Evolutionary conservation across 2,888 invertebrate species (phyloP), one percentile per base, ranked within the genome.

Genomic region (Platycheirus rosarum): DNA sequence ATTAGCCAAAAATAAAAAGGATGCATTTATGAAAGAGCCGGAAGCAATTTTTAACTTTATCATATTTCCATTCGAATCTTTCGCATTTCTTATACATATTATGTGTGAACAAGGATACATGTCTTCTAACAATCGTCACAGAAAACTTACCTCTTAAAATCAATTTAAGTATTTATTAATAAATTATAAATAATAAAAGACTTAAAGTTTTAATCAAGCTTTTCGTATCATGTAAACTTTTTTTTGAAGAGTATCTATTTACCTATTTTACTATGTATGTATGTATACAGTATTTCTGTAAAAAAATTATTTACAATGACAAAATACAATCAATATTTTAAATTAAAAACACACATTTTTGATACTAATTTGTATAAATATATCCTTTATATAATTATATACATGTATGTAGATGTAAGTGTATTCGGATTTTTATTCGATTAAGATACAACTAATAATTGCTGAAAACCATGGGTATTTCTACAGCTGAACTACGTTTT

Each of bases 321-420:
- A 66, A 20, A 48, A 68, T 29, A 76, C 76, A 76, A 76, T 76
- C 76, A 76, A 69, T 6, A 26, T 40, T 55, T 68, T 78, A 53
- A 79, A 74, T 60, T 3, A 73, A 68, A 4, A 37, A 44, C n/a
- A 66, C 48, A 60, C 78, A 73, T 23, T 79, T 79, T 79, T 75
- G 69, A 75, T 79, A 79, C 69, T 75, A 57, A 65, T 79, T 75
- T 79, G 63, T 65, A 78, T 32, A 29, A 35, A 29, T 23, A 57
- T 68, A 26, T 63, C 51, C 51, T 9, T 46, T 11, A 18, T 18
- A 18, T 18, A 44, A 18, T 44, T 16, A 18, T 18, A n/a, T 55
- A 20, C n/a, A 37, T 7, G 3, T 35, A 53, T 18, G 3, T n/a
- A 2, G 11, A 18, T 37, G n/a, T 13, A 11, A 26, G 16, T 26